A percentile compares a stretch with the other conserved stretches of the same genome.
Evolutionary conservation across 1,140 invertebrate species (phyloP).

Genomic region (Halesus radiatus): DNA sequence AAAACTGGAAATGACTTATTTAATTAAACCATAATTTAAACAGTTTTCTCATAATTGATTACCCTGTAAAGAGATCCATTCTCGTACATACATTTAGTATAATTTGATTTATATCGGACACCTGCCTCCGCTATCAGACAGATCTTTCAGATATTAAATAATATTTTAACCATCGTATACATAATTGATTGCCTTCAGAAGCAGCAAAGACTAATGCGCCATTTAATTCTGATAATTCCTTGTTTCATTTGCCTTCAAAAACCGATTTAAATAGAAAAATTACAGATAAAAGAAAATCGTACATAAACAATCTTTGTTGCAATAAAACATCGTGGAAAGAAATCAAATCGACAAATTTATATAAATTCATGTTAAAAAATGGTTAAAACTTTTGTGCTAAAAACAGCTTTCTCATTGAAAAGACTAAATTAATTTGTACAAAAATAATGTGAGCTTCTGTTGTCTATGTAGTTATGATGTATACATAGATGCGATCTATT

Average conservation of each 20-base stretch:
- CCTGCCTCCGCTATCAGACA: not conserved
- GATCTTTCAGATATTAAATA: slow-evolving; percentile 7
- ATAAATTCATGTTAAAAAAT: not conserved
- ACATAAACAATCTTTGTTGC: not conserved
- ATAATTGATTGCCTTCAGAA: slow-evolving; percentile 24
- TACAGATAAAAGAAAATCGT: not conserved
- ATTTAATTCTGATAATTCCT: not conserved
- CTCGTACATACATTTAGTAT: slow-evolving; percentile 12
- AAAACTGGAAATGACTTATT: not conserved
- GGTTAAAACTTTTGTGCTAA: slow-evolving; percentile 11
- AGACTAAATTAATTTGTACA: slow-evolving; percentile 30
- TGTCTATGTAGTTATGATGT: slow-evolving; percentile 4
- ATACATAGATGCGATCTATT: slow-evolving; percentile 25
- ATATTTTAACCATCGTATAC: slow-evolving; percentile 21
- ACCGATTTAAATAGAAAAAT: slow-evolving; percentile 28
- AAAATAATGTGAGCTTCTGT: slow-evolving; percentile 26
- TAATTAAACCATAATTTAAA: slow-evolving; percentile 8
- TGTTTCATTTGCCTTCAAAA: not conserved
- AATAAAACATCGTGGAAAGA: not conserved
- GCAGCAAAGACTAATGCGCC: not conserved
- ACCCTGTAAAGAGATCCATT: slow-evolving; percentile 35
- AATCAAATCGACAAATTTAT: not conserved
- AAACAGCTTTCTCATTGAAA: slow-evolving; percentile 10
- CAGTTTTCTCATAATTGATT: slow-evolving; percentile 28
- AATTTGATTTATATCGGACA: slow-evolving; percentile 8